These are phyloP conservation scores for Papilio protenor DNA, from an alignment of 2,888 invertebrate genomes.

Conservation along the genomic window DNA sequence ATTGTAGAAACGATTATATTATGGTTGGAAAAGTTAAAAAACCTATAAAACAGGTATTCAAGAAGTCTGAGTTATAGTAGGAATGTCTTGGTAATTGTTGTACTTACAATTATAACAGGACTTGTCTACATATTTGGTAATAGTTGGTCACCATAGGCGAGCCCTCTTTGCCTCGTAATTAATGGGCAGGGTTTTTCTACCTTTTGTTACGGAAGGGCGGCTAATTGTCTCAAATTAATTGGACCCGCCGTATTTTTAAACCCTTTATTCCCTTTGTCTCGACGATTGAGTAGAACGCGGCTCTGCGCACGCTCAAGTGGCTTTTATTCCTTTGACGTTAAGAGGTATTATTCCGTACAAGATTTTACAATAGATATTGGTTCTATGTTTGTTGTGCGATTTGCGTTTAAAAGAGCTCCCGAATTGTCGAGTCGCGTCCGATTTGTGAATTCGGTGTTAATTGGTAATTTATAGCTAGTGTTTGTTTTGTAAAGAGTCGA, in stretches of 20 bases:
- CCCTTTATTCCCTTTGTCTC: slow-evolving; percentile 71
- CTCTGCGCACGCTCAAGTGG: slow-evolving; percentile 29
- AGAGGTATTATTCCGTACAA: slow-evolving; percentile 7
- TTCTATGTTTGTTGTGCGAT: slow-evolving; percentile 27
- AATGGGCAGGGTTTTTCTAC: slow-evolving; percentile 81
- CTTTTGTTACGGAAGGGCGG: slow-evolving; percentile 81
- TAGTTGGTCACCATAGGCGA: slow-evolving; percentile 1
- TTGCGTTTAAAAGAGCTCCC: slow-evolving; percentile 60
- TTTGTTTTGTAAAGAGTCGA: slow-evolving; percentile 44
- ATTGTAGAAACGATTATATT: too few species aligned
- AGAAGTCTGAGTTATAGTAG: too few species aligned
- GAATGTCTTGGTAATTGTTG: not conserved
- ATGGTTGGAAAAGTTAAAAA: too few species aligned
- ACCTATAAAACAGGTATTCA: too few species aligned
- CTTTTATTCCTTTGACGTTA: not conserved
- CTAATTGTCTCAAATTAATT: slow-evolving; percentile 83
- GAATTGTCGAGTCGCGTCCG: slow-evolving; percentile 60
- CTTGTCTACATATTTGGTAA: not conserved
- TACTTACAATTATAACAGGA: not conserved
- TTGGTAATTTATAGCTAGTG: slow-evolving; percentile 64
- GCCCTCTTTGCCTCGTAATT: slow-evolving; percentile 66
- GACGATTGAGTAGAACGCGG: slow-evolving; percentile 26
- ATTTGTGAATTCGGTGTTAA: slow-evolving; percentile 60
- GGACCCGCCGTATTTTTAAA: slow-evolving; percentile 77
- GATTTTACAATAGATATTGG: not conserved